Base-by-base conservation (phyloP, 2,113 vertebrate species). In the Malurus melanocephalus region DNA sequence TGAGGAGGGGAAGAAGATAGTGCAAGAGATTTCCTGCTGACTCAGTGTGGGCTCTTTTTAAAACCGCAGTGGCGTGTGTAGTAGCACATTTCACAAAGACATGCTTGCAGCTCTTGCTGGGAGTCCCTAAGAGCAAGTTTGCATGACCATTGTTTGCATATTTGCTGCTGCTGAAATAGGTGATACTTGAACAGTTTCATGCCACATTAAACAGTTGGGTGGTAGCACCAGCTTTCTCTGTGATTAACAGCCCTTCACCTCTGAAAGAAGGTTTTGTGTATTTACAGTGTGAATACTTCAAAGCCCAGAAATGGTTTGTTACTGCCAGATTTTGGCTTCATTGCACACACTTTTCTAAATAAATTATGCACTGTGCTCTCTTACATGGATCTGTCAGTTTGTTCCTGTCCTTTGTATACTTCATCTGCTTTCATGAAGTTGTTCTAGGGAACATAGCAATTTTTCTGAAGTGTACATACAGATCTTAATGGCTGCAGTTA, bases 11-110 rank as follows among this genome's bases (percentile, higher is more conserved):
- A 4, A 74, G 28, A 74, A 80, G 65, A 42, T 83, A 53, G 49
- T 16, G 38, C 85, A 68, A 9, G 40, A 85, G 75, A 67, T 82
- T 40, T 84, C 51, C 57, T 91, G 80, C 80, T 94, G 86, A 86
- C 35, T 88, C 86, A 91, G 24, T 69, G 68, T 57, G 52, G 27
- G 17, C 55, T 71, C 33, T 66, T 77, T 76, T 69, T 83, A 79
- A 90, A 91, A 83, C 88, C 92, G 48, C 88, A 88, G 0, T 55
- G 53, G 35, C 13, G 5, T 64, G 22, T 60, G 8, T 80, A 86
- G 83, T 85, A 88, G 65, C 76, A 67, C 65, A 45, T 83, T 56
- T 80, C 33, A 84, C 22, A 94, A 72, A 52, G 53, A 55, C 0
- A 0, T 14, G 6, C 16, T 83, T 67, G 45, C 49, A 75, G 57